Base-by-base conservation (phyloP, 2,113 vertebrate species). In the Pseudorectes ferrugineus region DNA sequence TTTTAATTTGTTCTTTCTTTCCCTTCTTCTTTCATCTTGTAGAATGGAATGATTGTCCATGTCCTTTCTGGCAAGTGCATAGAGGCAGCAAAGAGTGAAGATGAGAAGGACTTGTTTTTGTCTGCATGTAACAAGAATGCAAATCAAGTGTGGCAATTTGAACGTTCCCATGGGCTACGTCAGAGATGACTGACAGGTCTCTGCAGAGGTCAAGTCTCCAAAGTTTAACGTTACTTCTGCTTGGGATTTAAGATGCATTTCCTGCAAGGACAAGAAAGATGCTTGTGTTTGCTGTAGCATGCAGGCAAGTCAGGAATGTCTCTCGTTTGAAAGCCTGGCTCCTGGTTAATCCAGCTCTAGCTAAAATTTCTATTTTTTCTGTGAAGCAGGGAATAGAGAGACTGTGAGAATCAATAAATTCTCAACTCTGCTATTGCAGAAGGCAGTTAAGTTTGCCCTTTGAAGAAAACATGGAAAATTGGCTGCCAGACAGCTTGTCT, bases 1-100 rank as follows among this genome's bases (percentile, higher is more conserved):
- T 87, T 72, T 28, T 67, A 43, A 66, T 71, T 82, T 71, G 23
- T 52, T 86, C 55, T 72, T 88, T 96, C n/a, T 85, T 82, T 45
- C 35, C 38, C n/a, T 84, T 79, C 62, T 92, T 92, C 85, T 93
- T 48, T 93, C 58, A 40, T 48, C 55, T 87, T 97, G 85, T 91
- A 99, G 98, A 97, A 97, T 80, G 98, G 98, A 79, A 98, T 98
- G 94, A 97, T 99, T 23, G 91, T 98, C 61, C 99, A 99, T 43
- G 42, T 98, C 43, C 94, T 97, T 92, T 98, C 99, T 70, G 98
- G 98, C 77, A 98, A 98, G 90, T 99, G 99, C 96, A 94, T 99
- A 88, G 98, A 99, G 92, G 98, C 98, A 45, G 87, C 93, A 20
- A 96, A 92, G 61, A 97, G 92, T 14, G 97, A 95, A 79, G 95